These are phyloP conservation scores for Tetrao urogallus DNA, from an alignment of 2,113 vertebrate genomes.

Conservation along the genomic window DNA sequence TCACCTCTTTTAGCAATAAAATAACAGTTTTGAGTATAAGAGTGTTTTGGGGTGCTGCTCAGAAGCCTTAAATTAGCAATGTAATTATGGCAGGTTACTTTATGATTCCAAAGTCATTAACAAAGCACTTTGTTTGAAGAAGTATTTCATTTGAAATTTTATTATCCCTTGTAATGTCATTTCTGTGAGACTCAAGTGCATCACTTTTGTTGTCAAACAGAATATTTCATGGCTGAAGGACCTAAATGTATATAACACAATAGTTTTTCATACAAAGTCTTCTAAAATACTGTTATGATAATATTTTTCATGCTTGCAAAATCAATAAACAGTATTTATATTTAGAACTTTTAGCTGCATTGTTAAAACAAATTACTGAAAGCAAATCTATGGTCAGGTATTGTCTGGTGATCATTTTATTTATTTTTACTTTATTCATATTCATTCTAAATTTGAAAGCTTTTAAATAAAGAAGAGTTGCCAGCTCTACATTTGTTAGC, in stretches of 20 bases:
- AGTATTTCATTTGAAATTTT: not conserved
- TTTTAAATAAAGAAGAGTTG: not conserved
- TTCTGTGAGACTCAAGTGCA: constrained; percentile 7
- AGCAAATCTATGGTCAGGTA: not conserved
- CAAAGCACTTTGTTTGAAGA: not conserved
- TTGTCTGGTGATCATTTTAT: not conserved
- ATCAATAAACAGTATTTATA: not conserved
- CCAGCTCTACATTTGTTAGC: not conserved
- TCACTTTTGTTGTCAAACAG: constrained; percentile 5
- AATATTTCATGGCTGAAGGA: not conserved
- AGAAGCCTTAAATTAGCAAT: not conserved
- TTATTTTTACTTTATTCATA: not conserved
- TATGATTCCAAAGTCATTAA: constrained; percentile 15
- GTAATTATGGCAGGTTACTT: constrained; percentile 15
- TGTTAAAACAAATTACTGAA: not conserved
- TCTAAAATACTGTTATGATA: not conserved
- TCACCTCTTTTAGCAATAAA: not conserved
- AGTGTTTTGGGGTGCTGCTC: not conserved
- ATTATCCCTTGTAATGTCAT: not conserved
- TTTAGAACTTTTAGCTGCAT: not conserved
- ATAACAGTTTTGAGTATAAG: not conserved
- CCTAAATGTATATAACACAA: not conserved
- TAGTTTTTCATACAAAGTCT: not conserved
- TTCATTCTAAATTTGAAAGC: not conserved
- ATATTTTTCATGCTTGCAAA: constrained; percentile 15